phyloP scores from a whole-genome alignment of 1,140 invertebrate genomes.

The Drosophila melanica region DNA sequence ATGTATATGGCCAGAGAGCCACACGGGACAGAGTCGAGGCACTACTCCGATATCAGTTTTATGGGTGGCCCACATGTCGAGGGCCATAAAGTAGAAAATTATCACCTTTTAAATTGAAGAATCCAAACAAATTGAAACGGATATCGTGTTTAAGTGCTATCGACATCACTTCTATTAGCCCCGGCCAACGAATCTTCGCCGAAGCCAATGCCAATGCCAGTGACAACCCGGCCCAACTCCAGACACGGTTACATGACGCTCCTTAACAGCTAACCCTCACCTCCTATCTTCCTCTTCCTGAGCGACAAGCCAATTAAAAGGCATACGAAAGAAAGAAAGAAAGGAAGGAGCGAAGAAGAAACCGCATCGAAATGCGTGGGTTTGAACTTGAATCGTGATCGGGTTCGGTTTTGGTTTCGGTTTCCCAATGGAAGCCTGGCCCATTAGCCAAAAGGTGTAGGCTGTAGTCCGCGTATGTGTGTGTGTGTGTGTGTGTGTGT shows the following conservation, averaged over 20 bases:
- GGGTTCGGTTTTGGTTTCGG: conserved; percentile 17
- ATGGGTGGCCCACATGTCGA: conserved; percentile 84
- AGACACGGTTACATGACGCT: conserved; percentile 70
- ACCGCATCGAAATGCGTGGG: conserved; percentile 43
- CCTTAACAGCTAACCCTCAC: conserved; percentile 45
- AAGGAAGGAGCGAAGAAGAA: conserved; percentile 6
- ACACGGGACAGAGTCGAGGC: conserved; percentile 18
- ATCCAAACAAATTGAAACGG: conserved; percentile 84
- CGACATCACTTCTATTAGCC: conserved; percentile 84
- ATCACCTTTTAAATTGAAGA: conserved; percentile 84
- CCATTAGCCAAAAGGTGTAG: conserved; percentile 62
- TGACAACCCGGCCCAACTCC: conserved; percentile 42
- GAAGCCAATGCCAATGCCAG: conserved; percentile 28
- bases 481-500: conserved; percentile 18
- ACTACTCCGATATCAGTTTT: conserved; percentile 84
- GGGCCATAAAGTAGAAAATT: conserved; percentile 84
- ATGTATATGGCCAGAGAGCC: conserved; percentile 54
- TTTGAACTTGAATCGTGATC: conserved; percentile 42
- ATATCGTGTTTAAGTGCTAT: conserved; percentile 84
- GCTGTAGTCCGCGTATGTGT: conserved; percentile 14
- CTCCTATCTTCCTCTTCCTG: background rate
- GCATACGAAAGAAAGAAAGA: conserved; percentile 41
- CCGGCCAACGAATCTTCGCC: conserved; percentile 13
- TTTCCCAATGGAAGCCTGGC: conserved; percentile 32
- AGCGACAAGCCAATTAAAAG: conserved; percentile 82